Evolutionary conservation across 2,797 vertebrate species (phyloP).

Genomic region (Rhinella marina): DNA sequence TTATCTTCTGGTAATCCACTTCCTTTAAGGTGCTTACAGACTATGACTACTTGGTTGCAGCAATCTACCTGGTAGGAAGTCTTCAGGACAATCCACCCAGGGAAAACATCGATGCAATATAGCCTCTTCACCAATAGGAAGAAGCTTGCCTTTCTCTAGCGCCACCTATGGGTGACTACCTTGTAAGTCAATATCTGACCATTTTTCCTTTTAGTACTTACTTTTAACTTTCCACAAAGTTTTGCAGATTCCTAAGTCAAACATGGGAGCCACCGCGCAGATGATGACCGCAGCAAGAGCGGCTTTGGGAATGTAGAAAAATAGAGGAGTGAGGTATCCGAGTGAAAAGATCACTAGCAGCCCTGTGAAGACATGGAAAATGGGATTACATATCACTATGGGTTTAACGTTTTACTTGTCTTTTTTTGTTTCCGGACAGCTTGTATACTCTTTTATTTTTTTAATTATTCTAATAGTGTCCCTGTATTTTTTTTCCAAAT

Average conservation of each 20-base stretch:
- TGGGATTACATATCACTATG: neutral
- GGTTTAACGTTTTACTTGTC: too few species aligned
- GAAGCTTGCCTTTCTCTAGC: neutral
- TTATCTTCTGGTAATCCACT: too few species aligned
- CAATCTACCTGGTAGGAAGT: neutral
- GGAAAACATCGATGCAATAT: neutral
- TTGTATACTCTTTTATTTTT: too few species aligned
- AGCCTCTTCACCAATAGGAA: neutral
- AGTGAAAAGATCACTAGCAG: constrained; percentile 87
- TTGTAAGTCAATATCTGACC: neutral
- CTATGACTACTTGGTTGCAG: too few species aligned
- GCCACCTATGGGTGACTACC: neutral
- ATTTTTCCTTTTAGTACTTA: constrained; percentile 67
- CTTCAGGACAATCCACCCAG: neutral
- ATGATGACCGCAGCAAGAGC: constrained; percentile 91
- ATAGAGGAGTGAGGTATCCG: constrained; percentile 86
- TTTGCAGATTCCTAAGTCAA: constrained; percentile 77
- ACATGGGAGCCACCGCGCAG: constrained; percentile 86
- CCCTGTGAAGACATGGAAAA: constrained; percentile 69
- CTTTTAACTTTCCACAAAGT: constrained; percentile 87
- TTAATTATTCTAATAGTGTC: too few species aligned
- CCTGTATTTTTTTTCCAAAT: too few species aligned
- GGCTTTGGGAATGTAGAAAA: constrained; percentile 92
- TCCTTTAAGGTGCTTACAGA: too few species aligned
- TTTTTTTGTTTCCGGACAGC: too few species aligned